Conservation (phyloP, 2,113 vertebrate genomes). For the Crotophaga sulcirostris region DNA sequence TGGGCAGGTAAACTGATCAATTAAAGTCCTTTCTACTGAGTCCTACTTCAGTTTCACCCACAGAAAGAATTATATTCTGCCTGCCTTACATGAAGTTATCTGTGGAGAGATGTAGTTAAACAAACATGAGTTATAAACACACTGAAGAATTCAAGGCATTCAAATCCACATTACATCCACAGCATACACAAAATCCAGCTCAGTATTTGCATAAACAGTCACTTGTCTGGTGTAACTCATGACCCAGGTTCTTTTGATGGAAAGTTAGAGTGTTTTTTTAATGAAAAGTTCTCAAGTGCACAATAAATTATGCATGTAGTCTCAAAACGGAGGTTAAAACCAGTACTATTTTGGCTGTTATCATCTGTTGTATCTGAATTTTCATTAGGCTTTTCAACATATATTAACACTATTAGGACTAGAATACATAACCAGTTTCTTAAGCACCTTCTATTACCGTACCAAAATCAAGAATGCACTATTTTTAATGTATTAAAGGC, state of each 20-base stretch:
- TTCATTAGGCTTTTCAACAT: not conserved
- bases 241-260: not conserved
- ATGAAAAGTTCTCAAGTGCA: no score
- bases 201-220: not conserved
- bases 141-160: not conserved
- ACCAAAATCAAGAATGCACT: no score
- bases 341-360: not conserved
- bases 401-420: no score
- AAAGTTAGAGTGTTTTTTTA: not conserved
- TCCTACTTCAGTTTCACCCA: not conserved
- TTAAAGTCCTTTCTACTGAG: not conserved
- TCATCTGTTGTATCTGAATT: not conserved
- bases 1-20: not conserved
- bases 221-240: not conserved
- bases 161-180: not conserved
- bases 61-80: not conserved
- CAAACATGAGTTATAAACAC: not conserved
- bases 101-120: not conserved
- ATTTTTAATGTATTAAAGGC: no score
- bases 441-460: no score
- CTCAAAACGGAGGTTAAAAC: not conserved
- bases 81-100: no score
- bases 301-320: not conserved
- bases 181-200: not conserved
- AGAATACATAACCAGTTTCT: no score